phyloP scores from a whole-genome alignment of 92 coral and sea anemone species.

The Phenganax marumi region DNA sequence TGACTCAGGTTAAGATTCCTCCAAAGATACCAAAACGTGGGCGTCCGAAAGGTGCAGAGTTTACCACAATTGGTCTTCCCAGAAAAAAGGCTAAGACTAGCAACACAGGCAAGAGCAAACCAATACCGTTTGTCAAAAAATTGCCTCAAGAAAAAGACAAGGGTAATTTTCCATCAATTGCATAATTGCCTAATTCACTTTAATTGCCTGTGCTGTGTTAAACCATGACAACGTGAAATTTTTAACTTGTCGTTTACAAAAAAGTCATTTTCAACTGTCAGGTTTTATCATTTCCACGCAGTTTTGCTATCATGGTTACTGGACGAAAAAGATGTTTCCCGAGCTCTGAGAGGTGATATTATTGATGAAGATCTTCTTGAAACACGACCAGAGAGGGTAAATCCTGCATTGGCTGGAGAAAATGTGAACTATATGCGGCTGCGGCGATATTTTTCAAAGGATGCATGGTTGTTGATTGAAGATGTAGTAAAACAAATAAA shows the following conservation, averaged over 20 bases:
- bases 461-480: no score
- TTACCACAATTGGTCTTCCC: slow-evolving; percentile 10
- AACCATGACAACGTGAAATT: no score
- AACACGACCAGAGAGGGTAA: slow-evolving; percentile 14
- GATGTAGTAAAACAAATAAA: no score
- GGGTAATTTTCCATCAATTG: no score
- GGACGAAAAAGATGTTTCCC: neutral
- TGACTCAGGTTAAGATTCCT: neutral
- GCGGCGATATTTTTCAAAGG: no score
- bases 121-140: slow-evolving; percentile 2
- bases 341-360: neutral
- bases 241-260: no score
- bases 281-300: neutral
- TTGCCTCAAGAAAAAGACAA: slow-evolving; percentile 3
- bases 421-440: no score
- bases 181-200: no score
- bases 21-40: slow-evolving; percentile 11
- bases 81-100: neutral
- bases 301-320: slow-evolving; percentile 18
- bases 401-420: neutral
- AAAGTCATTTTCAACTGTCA: no score
- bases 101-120: neutral
- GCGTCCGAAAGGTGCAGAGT: slow-evolving; percentile 12
- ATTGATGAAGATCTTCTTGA: slow-evolving; percentile 8
- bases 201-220: no score